These are phyloP conservation scores for Porphyrio hochstetteri DNA, from an alignment of 2,113 vertebrate species.

Conservation along the genomic window DNA sequence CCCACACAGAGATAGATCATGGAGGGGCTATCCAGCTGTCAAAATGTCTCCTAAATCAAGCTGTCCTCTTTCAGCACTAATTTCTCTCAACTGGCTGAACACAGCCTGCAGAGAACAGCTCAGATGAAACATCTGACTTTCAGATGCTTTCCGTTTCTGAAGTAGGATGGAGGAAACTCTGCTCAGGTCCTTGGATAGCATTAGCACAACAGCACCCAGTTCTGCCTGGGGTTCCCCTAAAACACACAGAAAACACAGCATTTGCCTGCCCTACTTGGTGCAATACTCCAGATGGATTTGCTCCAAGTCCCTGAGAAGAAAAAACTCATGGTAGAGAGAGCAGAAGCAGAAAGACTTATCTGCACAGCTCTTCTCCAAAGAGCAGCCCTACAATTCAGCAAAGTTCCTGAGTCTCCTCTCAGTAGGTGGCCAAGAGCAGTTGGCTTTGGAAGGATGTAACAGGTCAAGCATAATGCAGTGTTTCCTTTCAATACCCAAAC, in stretches of 20 bases:
- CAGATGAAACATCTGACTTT: background rate
- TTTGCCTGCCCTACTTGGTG: background rate
- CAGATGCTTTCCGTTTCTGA: background rate
- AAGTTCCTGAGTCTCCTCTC: background rate
- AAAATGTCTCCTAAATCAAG: background rate
- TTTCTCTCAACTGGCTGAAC: background rate
- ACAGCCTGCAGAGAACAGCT: background rate
- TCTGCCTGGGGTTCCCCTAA: background rate
- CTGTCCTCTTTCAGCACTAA: background rate
- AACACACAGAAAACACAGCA: background rate
- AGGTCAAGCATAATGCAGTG: background rate
- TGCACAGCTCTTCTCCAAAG: background rate
- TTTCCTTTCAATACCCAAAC: background rate
- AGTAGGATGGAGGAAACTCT: background rate
- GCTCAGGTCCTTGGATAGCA: fast-evolving
- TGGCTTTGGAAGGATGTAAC: background rate
- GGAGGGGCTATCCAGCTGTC: background rate
- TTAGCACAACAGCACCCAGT: too few relatives aligned
- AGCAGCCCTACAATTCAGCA: background rate
- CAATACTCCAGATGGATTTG: background rate
- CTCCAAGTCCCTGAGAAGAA: background rate
- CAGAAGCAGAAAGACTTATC: background rate
- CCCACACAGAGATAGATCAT: background rate
- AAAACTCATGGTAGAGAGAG: background rate
- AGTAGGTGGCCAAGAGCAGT: background rate